Conservation (phyloP, 2,888 invertebrate species). For the Cryptus armator region DNA sequence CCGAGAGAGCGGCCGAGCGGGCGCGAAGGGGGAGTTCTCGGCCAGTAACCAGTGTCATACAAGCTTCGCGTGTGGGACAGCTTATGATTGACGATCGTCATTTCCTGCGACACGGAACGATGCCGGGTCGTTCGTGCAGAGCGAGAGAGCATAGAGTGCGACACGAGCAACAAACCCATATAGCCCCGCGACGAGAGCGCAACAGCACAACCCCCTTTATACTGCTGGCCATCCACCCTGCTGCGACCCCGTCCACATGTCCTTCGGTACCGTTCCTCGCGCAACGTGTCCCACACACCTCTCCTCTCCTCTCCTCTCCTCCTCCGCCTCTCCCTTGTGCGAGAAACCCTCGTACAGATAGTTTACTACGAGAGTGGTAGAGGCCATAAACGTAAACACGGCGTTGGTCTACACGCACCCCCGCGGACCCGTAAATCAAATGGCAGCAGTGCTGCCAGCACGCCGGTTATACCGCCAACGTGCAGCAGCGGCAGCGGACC, state of each 20-base stretch:
- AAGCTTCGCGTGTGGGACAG: slow-evolving; percentile 66
- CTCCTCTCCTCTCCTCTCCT: background rate
- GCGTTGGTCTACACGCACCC: slow-evolving; percentile 61
- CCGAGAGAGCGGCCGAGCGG: slow-evolving; percentile 1
- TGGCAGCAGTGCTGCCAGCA: slow-evolving; percentile 48
- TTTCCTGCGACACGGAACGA: slow-evolving; percentile 73
- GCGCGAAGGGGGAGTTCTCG: slow-evolving; percentile 45
- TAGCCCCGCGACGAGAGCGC: background rate
- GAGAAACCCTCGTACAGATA: slow-evolving; percentile 43
- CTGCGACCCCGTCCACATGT: slow-evolving; percentile 33
- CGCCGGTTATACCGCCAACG: slow-evolving; percentile 10
- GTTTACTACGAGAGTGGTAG: slow-evolving; percentile 57
- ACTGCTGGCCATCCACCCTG: slow-evolving; percentile 26
- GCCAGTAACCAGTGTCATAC: slow-evolving; percentile 62
- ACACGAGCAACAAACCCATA: background rate
- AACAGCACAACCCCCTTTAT: slow-evolving; percentile 41
- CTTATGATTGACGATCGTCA: slow-evolving; percentile 74
- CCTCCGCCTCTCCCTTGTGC: background rate
- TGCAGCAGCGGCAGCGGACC: background rate
- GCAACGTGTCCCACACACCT: slow-evolving; percentile 3
- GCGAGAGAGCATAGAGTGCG: slow-evolving; percentile 1
- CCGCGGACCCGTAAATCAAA: slow-evolving; percentile 70
- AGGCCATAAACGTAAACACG: slow-evolving; percentile 71
- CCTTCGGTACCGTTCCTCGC: slow-evolving; percentile 20
- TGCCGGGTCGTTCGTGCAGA: slow-evolving; percentile 62